Percentiles rank a stretch among this genome's conserved stretches.
These are phyloP conservation scores for Ceramica pisi DNA, from an alignment of 2,888 invertebrate genomes.

Conservation along the genomic window DNA sequence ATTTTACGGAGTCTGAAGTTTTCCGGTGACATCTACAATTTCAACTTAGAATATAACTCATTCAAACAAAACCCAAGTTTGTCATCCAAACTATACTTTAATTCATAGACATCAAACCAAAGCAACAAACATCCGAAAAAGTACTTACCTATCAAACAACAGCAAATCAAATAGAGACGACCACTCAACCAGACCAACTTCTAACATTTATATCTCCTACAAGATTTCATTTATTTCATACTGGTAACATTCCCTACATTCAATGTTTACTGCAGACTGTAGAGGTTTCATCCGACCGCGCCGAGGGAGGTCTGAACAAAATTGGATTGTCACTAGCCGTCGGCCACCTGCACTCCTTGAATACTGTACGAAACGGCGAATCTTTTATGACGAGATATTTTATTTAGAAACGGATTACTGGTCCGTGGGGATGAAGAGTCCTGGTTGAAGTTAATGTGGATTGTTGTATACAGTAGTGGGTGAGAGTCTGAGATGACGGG, in stretches of 20 bases:
- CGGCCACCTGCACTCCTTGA: constrained; percentile 55
- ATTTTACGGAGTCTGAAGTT: no score
- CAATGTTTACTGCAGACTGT: constrained; percentile 51
- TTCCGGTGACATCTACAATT: no score
- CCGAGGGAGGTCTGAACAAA: constrained; percentile 47
- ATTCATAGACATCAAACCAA: neutral
- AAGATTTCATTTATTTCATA: constrained; percentile 50
- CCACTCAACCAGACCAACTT: constrained; percentile 25
- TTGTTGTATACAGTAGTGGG: neutral
- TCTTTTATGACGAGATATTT: constrained; percentile 53
- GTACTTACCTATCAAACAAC: constrained; percentile 1
- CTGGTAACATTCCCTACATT: constrained; percentile 34
- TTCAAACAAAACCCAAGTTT: neutral
- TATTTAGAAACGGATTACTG: constrained; percentile 45
- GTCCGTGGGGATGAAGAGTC: constrained; percentile 13
- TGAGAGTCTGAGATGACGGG: neutral
- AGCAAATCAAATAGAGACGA: constrained; percentile 16
- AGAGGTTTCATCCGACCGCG: constrained; percentile 38
- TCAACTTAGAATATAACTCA: no score
- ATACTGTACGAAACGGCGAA: constrained; percentile 28
- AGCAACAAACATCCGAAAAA: neutral
- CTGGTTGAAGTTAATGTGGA: constrained; percentile 9
- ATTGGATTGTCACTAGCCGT: constrained; percentile 60
- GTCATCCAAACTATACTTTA: neutral
- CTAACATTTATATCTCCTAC: constrained; percentile 19